phyloP scores from a whole-genome alignment of 2,113 vertebrate species.

The Polypterus senegalus region DNA sequence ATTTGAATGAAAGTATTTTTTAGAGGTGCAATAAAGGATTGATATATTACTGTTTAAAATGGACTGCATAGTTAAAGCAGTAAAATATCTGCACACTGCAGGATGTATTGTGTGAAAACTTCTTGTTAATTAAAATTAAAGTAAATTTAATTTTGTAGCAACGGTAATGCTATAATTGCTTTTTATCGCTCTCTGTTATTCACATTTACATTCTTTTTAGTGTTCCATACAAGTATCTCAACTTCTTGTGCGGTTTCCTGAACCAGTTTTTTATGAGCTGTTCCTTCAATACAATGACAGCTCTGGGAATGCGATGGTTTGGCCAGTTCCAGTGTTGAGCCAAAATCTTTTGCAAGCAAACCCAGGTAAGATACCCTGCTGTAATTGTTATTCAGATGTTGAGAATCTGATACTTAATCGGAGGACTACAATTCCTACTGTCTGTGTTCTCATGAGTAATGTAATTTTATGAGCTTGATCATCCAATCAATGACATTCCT shows the following conservation, averaged over 20 bases:
- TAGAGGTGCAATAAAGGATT: no score
- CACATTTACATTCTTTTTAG: slow-evolving; percentile 2
- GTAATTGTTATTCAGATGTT: neutral
- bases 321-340: slow-evolving; percentile 20
- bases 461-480: no score
- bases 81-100: neutral
- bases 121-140: neutral
- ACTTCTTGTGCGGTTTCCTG: slow-evolving; percentile 18
- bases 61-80: no score
- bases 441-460: no score
- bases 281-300: slow-evolving; percentile 21
- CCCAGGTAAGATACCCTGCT: slow-evolving; percentile 11
- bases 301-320: slow-evolving; percentile 3
- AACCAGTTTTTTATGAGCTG: slow-evolving; percentile 21
- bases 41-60: no score
- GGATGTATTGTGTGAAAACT: neutral
- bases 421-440: no score
- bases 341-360: slow-evolving; percentile 3
- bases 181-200: no score
- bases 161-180: no score
- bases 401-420: no score
- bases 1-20: no score
- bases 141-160: no score
- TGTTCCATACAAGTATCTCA: neutral
- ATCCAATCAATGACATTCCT: no score